A percentile compares a stretch with the other conserved stretches of the same genome.
These are phyloP conservation scores for Cephus cinctus DNA, from an alignment of 1,140 invertebrate genomes.

Conservation along the genomic window DNA sequence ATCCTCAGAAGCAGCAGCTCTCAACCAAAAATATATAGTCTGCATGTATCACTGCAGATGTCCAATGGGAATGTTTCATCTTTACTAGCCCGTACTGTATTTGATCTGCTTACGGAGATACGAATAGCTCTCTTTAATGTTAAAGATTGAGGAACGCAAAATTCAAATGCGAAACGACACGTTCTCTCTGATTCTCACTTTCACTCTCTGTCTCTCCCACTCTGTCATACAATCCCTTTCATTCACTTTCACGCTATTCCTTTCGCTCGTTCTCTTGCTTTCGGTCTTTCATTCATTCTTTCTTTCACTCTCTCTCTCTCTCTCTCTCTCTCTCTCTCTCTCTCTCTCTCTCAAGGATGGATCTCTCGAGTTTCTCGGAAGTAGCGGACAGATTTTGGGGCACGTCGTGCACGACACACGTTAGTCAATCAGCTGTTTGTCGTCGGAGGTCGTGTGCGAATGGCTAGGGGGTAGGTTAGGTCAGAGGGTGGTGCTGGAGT, in stretches of 20 bases:
- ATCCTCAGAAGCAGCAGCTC: too few species aligned
- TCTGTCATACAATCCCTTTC: background rate
- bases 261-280: conserved; percentile 6
- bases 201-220: conserved; percentile 14
- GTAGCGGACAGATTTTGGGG: conserved; percentile 45
- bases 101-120: too few species aligned
- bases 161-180: too few species aligned
- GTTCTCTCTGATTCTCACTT: conserved; percentile 25
- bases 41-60: too few species aligned
- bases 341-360: conserved; percentile 23
- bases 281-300: conserved; percentile 12
- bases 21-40: too few species aligned
- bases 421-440: conserved; percentile 25
- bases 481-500: conserved; percentile 35
- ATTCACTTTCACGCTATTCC: conserved; percentile 4
- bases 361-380: conserved; percentile 36
- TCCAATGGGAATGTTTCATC: too few species aligned
- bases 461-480: conserved; percentile 35
- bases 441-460: conserved; percentile 29
- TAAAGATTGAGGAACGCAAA: too few species aligned
- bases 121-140: too few species aligned
- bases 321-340: conserved; percentile 11
- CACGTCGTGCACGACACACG: conserved; percentile 22
- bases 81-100: too few species aligned
- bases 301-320: conserved; percentile 2